Evolutionary conservation across 2,113 vertebrate genomes (phyloP).

Genomic region (Oreochromis aureus): DNA sequence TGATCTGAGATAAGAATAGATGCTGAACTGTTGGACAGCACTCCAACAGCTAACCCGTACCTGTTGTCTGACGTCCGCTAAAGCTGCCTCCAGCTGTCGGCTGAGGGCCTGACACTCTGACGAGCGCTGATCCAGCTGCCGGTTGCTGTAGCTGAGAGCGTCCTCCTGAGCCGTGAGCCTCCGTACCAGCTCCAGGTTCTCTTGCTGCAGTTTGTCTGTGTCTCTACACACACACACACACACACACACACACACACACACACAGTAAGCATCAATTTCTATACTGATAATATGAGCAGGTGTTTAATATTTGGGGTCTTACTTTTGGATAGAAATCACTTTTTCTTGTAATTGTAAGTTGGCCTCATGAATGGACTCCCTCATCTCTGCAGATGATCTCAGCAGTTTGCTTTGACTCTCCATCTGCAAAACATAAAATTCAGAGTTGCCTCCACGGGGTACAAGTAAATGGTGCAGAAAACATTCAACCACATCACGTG

Average conservation of each 20-base stretch:
- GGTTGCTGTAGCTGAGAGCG: conserved; percentile 65
- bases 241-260: not conserved
- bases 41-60: conserved; percentile 41
- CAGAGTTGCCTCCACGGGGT: not conserved
- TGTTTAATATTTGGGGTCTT: not conserved
- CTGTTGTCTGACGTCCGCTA: conserved; percentile 79
- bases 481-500: not conserved
- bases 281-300: not conserved
- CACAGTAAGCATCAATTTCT: not conserved
- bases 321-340: conserved; percentile 76
- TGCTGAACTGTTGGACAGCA: not conserved
- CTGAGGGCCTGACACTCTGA: conserved; percentile 69
- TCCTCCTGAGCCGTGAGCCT: conserved; percentile 77
- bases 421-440: conserved; percentile 51
- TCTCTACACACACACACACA: conserved; percentile 52
- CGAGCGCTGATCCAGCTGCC: conserved; percentile 76
- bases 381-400: conserved; percentile 54
- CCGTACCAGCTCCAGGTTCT: conserved; percentile 79
- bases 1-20: not conserved
- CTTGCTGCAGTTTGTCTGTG: conserved; percentile 71
- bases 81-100: conserved; percentile 77
- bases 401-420: conserved; percentile 52
- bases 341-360: conserved; percentile 72
- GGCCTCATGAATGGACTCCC: conserved; percentile 70
- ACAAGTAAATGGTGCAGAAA: not conserved